phyloP scores from a whole-genome alignment of 2,113 vertebrate species.

The Recurvirostra avosetta region DNA sequence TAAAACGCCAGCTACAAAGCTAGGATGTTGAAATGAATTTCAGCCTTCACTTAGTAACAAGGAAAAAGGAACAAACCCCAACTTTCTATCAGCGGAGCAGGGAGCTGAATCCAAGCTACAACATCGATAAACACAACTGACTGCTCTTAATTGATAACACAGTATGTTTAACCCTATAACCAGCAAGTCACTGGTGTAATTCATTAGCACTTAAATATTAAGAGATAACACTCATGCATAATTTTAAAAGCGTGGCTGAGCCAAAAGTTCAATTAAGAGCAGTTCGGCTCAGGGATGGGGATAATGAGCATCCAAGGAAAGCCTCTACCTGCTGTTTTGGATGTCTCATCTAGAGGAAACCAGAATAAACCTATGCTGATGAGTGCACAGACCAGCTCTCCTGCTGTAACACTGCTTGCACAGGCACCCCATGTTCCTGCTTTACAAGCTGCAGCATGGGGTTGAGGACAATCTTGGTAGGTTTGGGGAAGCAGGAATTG shows the following conservation, averaged over 20 bases:
- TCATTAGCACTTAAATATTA: not conserved
- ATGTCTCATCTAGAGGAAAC: not conserved
- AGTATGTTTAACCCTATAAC: not conserved
- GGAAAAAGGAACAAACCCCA: not conserved
- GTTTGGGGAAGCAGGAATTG: not conserved
- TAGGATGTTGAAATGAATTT: not conserved
- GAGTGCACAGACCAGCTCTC: not conserved
- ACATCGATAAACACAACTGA: not conserved
- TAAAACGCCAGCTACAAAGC: not conserved
- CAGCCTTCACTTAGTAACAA: not conserved
- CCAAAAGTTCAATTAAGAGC: not conserved
- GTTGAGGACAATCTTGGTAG: not conserved
- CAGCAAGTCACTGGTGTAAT: not conserved
- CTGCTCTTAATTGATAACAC: not conserved
- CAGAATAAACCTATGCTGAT: not conserved
- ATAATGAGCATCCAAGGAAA: not conserved
- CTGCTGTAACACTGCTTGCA: not conserved
- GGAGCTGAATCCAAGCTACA: not conserved
- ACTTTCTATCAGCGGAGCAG: not conserved
- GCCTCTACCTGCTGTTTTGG: not conserved
- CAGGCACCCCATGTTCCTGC: accelerated
- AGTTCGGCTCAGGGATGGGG: not conserved
- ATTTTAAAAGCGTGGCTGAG: not conserved
- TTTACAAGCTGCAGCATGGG: not conserved
- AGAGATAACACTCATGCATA: not conserved